Percentiles rank a stretch among this genome's conserved stretches.
Evolutionary conservation across 2,113 vertebrate species (phyloP).

Genomic region (Cephalopterus ornatus): DNA sequence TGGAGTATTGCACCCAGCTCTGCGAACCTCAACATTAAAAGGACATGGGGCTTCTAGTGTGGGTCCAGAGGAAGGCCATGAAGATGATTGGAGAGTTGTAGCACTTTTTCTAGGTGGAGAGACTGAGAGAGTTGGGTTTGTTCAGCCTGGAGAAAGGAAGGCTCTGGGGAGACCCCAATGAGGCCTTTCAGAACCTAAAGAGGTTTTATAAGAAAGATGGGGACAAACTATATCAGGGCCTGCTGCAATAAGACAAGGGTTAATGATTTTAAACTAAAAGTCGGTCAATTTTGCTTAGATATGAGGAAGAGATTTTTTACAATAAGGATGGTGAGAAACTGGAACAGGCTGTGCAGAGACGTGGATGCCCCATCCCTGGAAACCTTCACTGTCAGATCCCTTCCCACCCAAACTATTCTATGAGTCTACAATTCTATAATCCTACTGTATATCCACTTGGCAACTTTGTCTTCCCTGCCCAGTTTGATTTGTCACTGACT

Average conservation of each 20-base stretch:
- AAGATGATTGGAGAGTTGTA: background rate
- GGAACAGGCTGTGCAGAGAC: background rate
- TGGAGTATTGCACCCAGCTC: background rate
- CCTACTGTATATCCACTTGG: background rate
- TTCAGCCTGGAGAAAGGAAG: background rate
- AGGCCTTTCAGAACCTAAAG: accelerated
- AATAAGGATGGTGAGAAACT: background rate
- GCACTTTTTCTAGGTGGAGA: background rate
- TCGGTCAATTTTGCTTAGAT: background rate
- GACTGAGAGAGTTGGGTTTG: background rate
- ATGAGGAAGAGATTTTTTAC: background rate
- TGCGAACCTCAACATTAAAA: background rate
- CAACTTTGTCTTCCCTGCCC: background rate
- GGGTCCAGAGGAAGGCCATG: background rate
- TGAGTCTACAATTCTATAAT: background rate
- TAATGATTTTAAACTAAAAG: background rate
- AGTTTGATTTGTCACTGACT: background rate
- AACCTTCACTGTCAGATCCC: background rate
- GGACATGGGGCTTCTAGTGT: background rate
- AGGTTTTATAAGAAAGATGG: background rate
- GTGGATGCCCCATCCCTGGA: background rate
- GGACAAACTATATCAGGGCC: background rate
- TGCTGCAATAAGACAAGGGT: accelerated
- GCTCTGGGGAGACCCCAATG: background rate
- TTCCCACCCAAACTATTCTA: background rate